Evolutionary conservation across 2,888 invertebrate species (phyloP).

Genomic region (Heliconius cydno): DNA sequence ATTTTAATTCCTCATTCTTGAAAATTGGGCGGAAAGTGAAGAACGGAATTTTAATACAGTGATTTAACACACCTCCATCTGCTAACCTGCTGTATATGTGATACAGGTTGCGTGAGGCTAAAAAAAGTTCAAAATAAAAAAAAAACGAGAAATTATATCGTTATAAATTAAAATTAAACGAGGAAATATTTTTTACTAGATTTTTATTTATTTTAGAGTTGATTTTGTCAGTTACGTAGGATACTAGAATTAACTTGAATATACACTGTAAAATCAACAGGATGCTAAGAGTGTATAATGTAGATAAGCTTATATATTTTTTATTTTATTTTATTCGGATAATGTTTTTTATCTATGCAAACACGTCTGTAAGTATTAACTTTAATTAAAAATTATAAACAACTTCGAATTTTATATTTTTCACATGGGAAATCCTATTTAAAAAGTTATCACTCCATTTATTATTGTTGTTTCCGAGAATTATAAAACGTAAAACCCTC

Average conservation of each 20-base stretch:
- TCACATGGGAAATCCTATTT: no score
- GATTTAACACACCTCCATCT: background rate
- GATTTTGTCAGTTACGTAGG: background rate
- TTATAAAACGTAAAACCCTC: no score
- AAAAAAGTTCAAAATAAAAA: background rate
- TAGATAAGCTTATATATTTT: conserved; percentile 14
- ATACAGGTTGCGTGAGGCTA: background rate
- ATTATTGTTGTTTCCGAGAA: no score
- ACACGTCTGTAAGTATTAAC: no score
- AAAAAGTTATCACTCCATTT: no score
- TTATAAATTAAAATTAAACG: background rate
- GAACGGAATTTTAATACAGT: no score
- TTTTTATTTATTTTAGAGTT: background rate
- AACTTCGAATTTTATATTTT: no score
- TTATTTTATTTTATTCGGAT: background rate
- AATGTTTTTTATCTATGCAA: no score
- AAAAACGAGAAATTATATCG: background rate
- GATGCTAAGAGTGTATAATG: background rate
- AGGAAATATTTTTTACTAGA: background rate
- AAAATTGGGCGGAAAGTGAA: no score
- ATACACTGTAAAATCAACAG: conserved; percentile 3
- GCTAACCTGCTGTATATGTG: background rate
- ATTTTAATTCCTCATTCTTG: no score
- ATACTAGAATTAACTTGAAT: background rate
- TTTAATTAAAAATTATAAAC: no score